phyloP scores from a whole-genome alignment of 1,140 invertebrate species.

The Drosophila melanica region DNA sequence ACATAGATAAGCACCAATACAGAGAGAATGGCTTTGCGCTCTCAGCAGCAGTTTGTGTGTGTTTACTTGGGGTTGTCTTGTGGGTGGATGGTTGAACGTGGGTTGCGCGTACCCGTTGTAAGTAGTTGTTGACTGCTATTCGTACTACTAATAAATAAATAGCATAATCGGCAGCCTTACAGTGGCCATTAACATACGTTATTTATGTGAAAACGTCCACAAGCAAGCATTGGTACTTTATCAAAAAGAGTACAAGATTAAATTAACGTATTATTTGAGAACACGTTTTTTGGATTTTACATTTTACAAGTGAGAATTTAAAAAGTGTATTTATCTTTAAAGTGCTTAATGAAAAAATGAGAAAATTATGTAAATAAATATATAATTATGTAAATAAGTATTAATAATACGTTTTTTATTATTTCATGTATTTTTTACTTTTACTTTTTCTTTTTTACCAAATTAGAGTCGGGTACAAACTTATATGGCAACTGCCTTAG shows the following conservation, averaged over 20 bases:
- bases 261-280: background rate
- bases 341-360: too few relatives aligned
- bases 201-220: constrained; percentile 12
- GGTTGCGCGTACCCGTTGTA: background rate
- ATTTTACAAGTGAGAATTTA: background rate
- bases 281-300: background rate
- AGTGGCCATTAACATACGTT: constrained; percentile 14
- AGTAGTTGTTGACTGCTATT: constrained; percentile 6
- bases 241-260: background rate
- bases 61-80: constrained; percentile 26
- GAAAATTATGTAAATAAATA: too few relatives aligned
- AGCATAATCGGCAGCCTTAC: constrained; percentile 5
- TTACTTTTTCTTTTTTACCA: too few relatives aligned
- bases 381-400: too few relatives aligned
- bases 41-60: background rate
- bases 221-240: background rate
- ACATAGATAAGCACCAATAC: constrained; percentile 81
- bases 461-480: too few relatives aligned
- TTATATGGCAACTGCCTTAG: too few relatives aligned
- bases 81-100: constrained; percentile 14
- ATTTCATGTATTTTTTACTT: too few relatives aligned
- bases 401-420: too few relatives aligned
- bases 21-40: background rate
- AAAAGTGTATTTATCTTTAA: background rate
- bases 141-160: constrained; percentile 19